Base-by-base conservation (phyloP, 2,888 invertebrate genomes). In the Andrena bucephala region DNA sequence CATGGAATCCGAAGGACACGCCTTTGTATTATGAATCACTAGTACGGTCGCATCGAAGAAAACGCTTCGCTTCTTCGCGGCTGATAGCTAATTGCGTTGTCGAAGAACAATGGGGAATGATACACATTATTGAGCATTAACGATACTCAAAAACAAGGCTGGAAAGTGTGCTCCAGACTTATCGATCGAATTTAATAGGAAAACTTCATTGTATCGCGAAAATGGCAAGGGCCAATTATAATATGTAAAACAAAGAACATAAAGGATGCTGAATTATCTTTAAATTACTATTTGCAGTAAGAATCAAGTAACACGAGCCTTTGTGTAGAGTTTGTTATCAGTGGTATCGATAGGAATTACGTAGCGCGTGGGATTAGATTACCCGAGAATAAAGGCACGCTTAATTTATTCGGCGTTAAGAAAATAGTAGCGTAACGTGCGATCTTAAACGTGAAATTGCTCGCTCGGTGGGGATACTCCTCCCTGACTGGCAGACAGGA, bases 1-100 rank as follows among this genome's bases (percentile, higher is more conserved):
- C 54, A 16, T 59, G 42, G 33, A 68, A 31, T 63, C 36, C 54
- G 67, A 75, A 67, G 76, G 80, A 77, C 81, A 84, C 74, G 81
- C 85, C 86, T 87, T 84, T 86, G 66, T 77, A 75, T 73, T 69
- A 33, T 87, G 85, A 88, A 85, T 88, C 83, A 86, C 74, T 73
- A 68, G 33, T 24, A 20, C 62, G 72, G 59, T 78, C 70, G 69
- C 67, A 59, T 65, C 77, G 63, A 83, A 84, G 80, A 75, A 84
- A 77, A n/a, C 67, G 76, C 59, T 78, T 48, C 6, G 48, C 48
- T 77, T 72, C 71, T 69, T 73, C 66, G 24, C 48, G 54, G 36
- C 54, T 65, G 75, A 78, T 84, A 77, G 66, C 66, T 71, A 81
- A 78, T 74, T 84, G 60, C 70, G 65, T 70, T 36, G 72, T 77